These are phyloP conservation scores for cattle (Bos taurus) DNA, from an alignment of 2,113 vertebrate genomes.

Conservation along the genomic window ARS-UCD2.0 NC_037328.1:129003001-129003500, in stretches of 20 bases:
- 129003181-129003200: not conserved
- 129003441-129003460: not conserved
- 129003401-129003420: not conserved
- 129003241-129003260: not conserved
- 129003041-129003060: not conserved
- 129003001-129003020: not conserved
- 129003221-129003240: not conserved
- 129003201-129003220: not conserved
- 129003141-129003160: not conserved
- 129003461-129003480: rapidly evolving
- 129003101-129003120: not conserved
- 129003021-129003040: not conserved
- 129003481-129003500: not conserved
- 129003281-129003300: not conserved
- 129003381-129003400: rapidly evolving
- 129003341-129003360: not conserved
- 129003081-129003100: too few species aligned
- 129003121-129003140: not conserved
- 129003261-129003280: not conserved
- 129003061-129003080: not conserved
- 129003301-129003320: not conserved
- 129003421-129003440: not conserved
- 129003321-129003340: not conserved
- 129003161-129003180: not conserved
- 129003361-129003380: not conserved